Evolutionary conservation across 2,888 invertebrate species (phyloP), one percentile per base, ranked within the genome.

Genomic region (Cryptocephalus primarius): DNA sequence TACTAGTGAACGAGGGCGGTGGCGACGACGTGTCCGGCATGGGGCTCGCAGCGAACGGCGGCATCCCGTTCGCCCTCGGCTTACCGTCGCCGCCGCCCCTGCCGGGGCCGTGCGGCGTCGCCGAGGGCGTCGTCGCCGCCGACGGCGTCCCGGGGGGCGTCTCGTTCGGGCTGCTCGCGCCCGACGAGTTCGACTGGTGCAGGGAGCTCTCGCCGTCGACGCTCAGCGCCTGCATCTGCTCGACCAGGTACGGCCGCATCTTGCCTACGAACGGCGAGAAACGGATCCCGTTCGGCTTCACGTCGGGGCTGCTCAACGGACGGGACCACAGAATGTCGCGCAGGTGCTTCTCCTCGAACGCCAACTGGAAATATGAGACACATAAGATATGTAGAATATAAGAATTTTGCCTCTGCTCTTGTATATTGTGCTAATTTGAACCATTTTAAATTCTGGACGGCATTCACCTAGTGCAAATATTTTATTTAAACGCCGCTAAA

Each of bases 101-200:
- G 12, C 56, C 54, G n/a, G 53, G 53, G 8, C 54, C 52, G 39
- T 56, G 55, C 9, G 52, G 52, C 14, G 56, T 53, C n/a, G 52
- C 31, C 13, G 51, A 36, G 2, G 55, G 45, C 10, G 55, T 44
- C 34, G 43, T 50, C n/a, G 50, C 49, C 1, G 59, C n/a, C 3
- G 36, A 36, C 12, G 36, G 60, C 59, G 72, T 69, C 64, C 73
- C 72, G 61, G 76, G 69, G 64, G 80, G 72, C 32, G 79, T 80
- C 55, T 78, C 80, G 8, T 75, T 75, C 0, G 77, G 77, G 12
- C 76, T 76, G 51, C 77, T 76, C 49, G 72, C 73, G 53, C 75
- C 75, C 44, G 73, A 73, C 51, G 74, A 74, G 52, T 74, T 75
- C 2, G 75, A 75, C 51, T 71, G 72, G 40, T 75, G 74, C 42